Conservation (phyloP, 2,888 invertebrate species). For the Tolmerus cingulatus region DNA sequence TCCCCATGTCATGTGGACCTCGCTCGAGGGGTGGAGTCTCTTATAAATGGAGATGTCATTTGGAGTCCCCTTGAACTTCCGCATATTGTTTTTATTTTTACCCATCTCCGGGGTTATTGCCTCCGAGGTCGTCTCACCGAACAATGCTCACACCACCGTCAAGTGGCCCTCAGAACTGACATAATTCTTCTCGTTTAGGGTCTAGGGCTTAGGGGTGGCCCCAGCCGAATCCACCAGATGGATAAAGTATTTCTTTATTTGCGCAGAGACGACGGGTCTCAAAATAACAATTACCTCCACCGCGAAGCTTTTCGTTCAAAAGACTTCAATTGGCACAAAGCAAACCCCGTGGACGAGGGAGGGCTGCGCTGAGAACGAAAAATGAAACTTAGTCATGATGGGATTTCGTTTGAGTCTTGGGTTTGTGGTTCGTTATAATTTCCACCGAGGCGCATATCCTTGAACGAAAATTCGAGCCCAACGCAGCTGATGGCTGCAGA, state of each 20-base stretch:
- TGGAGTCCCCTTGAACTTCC: constrained; percentile 20
- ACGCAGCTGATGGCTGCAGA: background rate
- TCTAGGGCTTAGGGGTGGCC: background rate
- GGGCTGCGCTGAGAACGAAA: background rate
- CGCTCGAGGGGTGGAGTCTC: background rate
- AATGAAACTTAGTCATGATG: background rate
- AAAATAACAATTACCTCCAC: background rate
- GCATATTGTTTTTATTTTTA: constrained; percentile 8
- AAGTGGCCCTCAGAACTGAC: constrained; percentile 23
- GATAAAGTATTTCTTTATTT: background rate
- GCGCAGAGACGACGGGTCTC: background rate
- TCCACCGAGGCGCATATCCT: constrained; percentile 5
- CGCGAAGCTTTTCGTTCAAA: background rate
- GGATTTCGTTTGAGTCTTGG: background rate
- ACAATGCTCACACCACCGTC: constrained; percentile 17
- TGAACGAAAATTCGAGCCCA: background rate
- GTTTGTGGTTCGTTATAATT: constrained; percentile 12
- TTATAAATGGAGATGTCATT: constrained; percentile 9
- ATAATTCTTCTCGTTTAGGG: constrained; percentile 21
- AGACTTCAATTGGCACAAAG: background rate
- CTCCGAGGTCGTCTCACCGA: background rate
- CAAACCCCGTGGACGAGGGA: background rate
- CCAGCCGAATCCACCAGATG: background rate
- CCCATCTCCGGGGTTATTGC: background rate
- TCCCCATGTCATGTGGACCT: background rate